These are phyloP conservation scores for Mastomys natalensis DNA, from an alignment of 2,113 vertebrate genomes.

Conservation along the genomic window DNA sequence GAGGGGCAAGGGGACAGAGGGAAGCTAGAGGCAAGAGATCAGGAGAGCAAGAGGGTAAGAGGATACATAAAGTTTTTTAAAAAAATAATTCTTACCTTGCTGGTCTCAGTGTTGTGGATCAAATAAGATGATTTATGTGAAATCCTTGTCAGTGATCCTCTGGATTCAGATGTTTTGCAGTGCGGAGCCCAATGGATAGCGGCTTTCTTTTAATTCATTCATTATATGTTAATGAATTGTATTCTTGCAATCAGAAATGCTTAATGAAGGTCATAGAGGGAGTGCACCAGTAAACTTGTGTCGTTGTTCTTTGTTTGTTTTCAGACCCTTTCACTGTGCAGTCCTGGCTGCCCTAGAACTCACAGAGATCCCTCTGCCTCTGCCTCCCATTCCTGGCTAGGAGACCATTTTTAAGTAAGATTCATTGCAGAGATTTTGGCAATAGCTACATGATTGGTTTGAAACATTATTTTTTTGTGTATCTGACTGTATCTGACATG, in stretches of 20 bases:
- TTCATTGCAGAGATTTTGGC: conserved; percentile 19
- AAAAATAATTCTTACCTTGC: neutral
- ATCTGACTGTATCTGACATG: conserved; percentile 4
- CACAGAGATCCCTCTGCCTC: neutral
- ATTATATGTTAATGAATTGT: conserved; percentile 29
- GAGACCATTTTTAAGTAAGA: conserved; percentile 40
- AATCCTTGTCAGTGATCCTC: neutral
- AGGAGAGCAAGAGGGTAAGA: no score
- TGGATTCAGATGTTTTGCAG: conserved; percentile 11
- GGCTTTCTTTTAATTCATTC: conserved; percentile 53
- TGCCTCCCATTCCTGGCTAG: neutral
- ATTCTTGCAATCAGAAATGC: conserved; percentile 27
- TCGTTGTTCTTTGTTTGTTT: neutral
- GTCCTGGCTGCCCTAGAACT: neutral
- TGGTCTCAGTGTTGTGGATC: neutral
- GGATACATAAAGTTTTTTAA: no score
- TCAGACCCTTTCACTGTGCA: neutral
- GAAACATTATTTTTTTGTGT: conserved; percentile 22
- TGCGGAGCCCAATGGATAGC: neutral
- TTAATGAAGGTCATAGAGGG: conserved; percentile 50
- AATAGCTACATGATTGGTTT: neutral
- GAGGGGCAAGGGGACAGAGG: no score
- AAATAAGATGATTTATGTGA: neutral
- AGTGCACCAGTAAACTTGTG: neutral
- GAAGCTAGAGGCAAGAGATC: no score